Conservation (phyloP, 2,113 vertebrate species). For the Stictonetta naevosa region DNA sequence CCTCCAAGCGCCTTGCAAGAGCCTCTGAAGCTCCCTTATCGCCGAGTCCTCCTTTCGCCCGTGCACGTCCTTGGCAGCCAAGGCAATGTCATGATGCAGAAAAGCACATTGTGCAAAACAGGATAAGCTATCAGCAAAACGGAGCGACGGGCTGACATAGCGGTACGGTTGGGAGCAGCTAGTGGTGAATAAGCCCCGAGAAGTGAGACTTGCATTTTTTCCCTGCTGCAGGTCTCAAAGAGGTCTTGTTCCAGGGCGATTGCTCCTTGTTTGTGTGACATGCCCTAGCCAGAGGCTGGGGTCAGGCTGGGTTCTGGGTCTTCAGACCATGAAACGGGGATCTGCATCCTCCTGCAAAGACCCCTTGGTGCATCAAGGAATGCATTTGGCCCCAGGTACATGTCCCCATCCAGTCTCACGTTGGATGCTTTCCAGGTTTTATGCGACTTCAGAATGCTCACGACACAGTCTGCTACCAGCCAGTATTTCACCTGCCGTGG, state of each 20-base stretch:
- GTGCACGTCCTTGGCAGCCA: not conserved
- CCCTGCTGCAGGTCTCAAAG: not conserved
- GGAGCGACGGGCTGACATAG: not conserved
- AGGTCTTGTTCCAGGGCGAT: not conserved
- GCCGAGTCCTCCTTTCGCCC: not conserved
- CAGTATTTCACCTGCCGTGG: fast-evolving
- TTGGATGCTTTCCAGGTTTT: slow-evolving; percentile 30
- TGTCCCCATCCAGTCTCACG: not conserved
- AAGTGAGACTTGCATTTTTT: not conserved
- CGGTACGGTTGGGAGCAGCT: not conserved
- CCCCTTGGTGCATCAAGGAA: not conserved
- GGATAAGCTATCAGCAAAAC: not conserved
- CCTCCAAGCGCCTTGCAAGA: not conserved
- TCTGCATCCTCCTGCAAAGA: fast-evolving
- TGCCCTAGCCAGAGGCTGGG: not conserved
- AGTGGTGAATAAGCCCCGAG: not conserved
- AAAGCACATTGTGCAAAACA: not conserved
- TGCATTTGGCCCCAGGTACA: fast-evolving
- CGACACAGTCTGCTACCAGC: not conserved
- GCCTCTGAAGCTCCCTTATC: not conserved
- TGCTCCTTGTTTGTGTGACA: fast-evolving
- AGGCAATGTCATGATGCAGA: not conserved
- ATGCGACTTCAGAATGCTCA: not conserved
- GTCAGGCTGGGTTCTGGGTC: not conserved
- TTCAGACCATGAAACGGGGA: not conserved